These are phyloP conservation scores for Drosophila paulistorum DNA, from an alignment of 1,140 invertebrate genomes.

Conservation along the genomic window DNA sequence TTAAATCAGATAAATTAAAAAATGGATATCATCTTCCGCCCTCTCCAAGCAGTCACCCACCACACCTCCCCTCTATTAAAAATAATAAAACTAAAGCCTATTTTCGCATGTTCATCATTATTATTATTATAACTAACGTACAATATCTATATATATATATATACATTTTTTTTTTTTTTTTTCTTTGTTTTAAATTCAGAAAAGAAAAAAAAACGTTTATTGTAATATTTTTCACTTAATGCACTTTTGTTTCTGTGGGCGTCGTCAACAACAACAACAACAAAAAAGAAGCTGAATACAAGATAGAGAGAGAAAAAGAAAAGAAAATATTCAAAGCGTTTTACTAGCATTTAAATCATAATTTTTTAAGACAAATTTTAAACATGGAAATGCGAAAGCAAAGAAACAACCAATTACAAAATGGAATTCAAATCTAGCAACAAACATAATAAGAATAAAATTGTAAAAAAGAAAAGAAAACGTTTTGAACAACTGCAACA, in stretches of 20 bases:
- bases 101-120: constrained; percentile 50
- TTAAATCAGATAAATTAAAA: constrained; percentile 35
- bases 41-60: neutral
- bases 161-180: constrained; percentile 37
- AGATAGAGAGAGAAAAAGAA: constrained; percentile 3
- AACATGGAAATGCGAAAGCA: constrained; percentile 27
- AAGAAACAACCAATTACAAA: constrained; percentile 26
- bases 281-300: constrained; percentile 8
- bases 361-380: constrained; percentile 62
- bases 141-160: neutral
- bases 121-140: constrained; percentile 9
- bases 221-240: constrained; percentile 46
- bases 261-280: constrained; percentile 60
- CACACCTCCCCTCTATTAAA: constrained; percentile 17
- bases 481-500: constrained; percentile 29
- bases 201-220: constrained; percentile 17
- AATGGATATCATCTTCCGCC: constrained; percentile 63
- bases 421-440: constrained; percentile 48
- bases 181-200: constrained; percentile 39
- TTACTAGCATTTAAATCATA: constrained; percentile 61
- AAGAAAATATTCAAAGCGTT: constrained; percentile 37
- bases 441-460: constrained; percentile 30
- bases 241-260: constrained; percentile 56
- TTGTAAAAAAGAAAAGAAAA: constrained; percentile 51
- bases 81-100: constrained; percentile 42